A percentile compares a stretch with the other conserved stretches of the same genome.
Conservation (phyloP, 2,797 vertebrate species). For the Kryptopterus vitreolus region DNA sequence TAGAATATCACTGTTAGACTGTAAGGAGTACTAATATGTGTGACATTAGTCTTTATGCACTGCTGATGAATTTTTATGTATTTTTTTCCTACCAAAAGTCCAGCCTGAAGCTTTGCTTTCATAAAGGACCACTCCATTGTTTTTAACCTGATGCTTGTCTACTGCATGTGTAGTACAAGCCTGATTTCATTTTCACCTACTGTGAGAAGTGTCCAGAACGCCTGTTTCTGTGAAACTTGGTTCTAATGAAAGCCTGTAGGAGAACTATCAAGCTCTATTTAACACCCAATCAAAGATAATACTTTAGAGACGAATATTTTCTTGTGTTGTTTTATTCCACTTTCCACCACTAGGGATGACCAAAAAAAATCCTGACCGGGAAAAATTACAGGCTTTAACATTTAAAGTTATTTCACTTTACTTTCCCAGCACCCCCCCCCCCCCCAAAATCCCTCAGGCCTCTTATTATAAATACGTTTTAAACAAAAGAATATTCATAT, state of each 20-base stretch:
- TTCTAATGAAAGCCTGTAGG: not conserved
- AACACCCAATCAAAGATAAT: not conserved
- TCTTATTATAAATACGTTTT: not conserved
- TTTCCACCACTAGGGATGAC: not conserved
- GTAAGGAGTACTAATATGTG: slow-evolving; percentile 36
- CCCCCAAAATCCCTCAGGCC: not conserved
- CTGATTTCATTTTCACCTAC: not conserved
- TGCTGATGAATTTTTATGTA: slow-evolving; percentile 28
- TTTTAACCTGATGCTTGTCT: slow-evolving; percentile 5
- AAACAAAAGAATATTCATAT: not conserved
- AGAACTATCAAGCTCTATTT: not conserved
- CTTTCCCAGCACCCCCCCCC: too few relatives aligned
- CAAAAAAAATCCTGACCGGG: too few relatives aligned
- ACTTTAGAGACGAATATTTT: not conserved
- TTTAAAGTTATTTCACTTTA: not conserved
- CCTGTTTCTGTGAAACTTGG: slow-evolving; percentile 12
- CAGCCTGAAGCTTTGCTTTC: slow-evolving; percentile 15
- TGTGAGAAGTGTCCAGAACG: not conserved
- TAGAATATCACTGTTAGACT: slow-evolving; percentile 18
- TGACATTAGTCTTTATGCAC: slow-evolving; percentile 33
- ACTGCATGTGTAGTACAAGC: slow-evolving; percentile 6
- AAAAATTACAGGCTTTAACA: not conserved
- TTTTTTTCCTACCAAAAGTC: slow-evolving; percentile 14
- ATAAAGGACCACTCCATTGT: slow-evolving; percentile 22
- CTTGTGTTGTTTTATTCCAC: not conserved